Base-by-base conservation (phyloP, 2,888 invertebrate genomes). In the Tholera decimalis region DNA sequence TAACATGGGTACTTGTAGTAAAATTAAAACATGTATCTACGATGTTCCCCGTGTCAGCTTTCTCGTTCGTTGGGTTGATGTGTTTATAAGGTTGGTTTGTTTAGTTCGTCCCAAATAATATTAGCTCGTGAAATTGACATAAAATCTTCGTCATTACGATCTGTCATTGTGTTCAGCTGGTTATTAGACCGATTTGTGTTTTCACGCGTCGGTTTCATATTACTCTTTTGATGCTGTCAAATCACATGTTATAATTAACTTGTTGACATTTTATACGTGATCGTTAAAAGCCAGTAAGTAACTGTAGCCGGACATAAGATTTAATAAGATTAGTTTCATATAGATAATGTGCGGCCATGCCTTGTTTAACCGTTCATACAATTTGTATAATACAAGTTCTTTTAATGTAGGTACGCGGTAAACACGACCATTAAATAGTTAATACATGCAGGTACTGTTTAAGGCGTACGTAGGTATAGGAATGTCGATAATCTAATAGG, bases 131-230 rank as follows among this genome's bases (percentile, higher is more conserved):
- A 66, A 75, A 72, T 63, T 9, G 46, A 63, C 58, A 62, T 76
- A 70, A 70, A 79, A 71, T 77, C 51, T 55, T 60, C 56, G 54
- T 71, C 55, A 64, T 74, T 72, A 71, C 56, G 62, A 59, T 55
- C 66, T 78, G 72, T 72, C 60, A 66, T 70, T 73, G 47, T 61
- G 49, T 65, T 58, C 30, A 30, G n/a, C 26, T 65, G 46, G 41
- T 65, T 77, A 62, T 65, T 65, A 63, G 65, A 71, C 47, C 61
- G 71, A 68, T 65, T 68, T 70, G 56, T 56, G 37, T 43, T 28
- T 22, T 71, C 35, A 56, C 35, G 44, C 39, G 20, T 24, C 39
- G 55, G 71, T 78, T 50, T 75, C 57, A 60, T 56, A 35, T 71
- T 69, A 56, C 62, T 44, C 28, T 26, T 57, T 64, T 44, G 28